Evolutionary conservation across 2,888 invertebrate genomes (phyloP).

Genomic region (Odontomyia ornata): DNA sequence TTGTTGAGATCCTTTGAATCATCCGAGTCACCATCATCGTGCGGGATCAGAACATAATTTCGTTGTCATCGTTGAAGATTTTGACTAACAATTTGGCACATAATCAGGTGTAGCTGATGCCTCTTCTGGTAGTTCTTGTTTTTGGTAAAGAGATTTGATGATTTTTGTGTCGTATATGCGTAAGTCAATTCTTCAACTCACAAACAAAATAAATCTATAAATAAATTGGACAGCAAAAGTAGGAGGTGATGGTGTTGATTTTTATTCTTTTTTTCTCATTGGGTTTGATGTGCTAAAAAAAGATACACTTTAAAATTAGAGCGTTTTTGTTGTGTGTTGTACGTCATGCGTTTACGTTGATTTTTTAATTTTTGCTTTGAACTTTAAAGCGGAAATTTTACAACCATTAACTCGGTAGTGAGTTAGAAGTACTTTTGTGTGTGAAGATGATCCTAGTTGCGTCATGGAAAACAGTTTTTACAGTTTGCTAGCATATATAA

Average conservation of each 20-base stretch:
- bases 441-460: no score
- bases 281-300: background rate
- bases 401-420: no score
- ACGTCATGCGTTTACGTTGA: no score
- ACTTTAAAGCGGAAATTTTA: no score
- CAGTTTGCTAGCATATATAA: no score
- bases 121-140: no score
- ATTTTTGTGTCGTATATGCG: background rate
- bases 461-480: no score
- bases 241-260: background rate
- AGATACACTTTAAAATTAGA: no score
- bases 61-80: background rate
- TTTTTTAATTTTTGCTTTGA: no score
- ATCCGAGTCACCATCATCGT: background rate
- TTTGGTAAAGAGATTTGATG: background rate
- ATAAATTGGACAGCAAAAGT: background rate
- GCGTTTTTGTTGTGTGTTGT: no score
- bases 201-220: background rate
- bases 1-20: conserved; percentile 23
- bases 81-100: conserved; percentile 16
- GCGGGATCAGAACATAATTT: background rate
- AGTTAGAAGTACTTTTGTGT: no score
- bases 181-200: background rate
- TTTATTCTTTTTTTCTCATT: background rate
- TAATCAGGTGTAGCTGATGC: conserved; percentile 1